phyloP scores from a whole-genome alignment of 2,113 vertebrate genomes.

The Mesembrinibis cayennensis region DNA sequence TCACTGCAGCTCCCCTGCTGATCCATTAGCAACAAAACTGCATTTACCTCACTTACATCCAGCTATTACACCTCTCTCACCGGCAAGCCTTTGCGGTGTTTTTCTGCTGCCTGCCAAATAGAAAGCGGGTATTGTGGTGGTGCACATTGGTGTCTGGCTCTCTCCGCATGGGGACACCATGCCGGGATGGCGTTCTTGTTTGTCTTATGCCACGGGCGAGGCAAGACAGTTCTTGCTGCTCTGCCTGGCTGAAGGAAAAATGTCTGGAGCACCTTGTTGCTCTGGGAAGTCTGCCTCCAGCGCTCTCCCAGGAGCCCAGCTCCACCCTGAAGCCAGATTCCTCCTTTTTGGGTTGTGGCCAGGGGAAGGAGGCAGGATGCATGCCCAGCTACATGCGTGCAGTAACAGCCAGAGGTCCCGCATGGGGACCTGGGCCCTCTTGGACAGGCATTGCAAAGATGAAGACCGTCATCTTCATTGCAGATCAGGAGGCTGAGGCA shows the following conservation, averaged over 20 bases:
- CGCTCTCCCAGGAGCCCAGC: neutral
- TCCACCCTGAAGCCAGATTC: neutral
- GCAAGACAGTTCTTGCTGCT: conserved; percentile 23
- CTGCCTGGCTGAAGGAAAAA: neutral
- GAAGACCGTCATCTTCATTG: rapidly evolving
- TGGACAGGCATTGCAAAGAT: neutral
- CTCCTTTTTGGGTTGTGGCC: neutral
- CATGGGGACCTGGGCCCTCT: rapidly evolving
- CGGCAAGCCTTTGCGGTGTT: neutral
- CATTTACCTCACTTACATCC: neutral
- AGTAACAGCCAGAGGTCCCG: neutral
- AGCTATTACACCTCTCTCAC: neutral
- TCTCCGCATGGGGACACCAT: rapidly evolving
- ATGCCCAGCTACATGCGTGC: rapidly evolving
- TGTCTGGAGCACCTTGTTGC: neutral
- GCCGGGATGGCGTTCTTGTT: rapidly evolving
- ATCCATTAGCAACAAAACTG: neutral
- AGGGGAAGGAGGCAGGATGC: neutral
- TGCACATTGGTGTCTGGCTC: neutral
- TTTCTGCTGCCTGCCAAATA: neutral
- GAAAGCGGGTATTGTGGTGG: neutral
- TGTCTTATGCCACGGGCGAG: neutral
- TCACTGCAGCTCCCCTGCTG: neutral
- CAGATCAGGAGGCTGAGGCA: neutral
- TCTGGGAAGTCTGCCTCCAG: conserved; percentile 39